Percentiles rank a stretch among this genome's conserved stretches.
phyloP scores from a whole-genome alignment of 92 coral and sea anemone genomes.

The Micromussa lordhowensis region DNA sequence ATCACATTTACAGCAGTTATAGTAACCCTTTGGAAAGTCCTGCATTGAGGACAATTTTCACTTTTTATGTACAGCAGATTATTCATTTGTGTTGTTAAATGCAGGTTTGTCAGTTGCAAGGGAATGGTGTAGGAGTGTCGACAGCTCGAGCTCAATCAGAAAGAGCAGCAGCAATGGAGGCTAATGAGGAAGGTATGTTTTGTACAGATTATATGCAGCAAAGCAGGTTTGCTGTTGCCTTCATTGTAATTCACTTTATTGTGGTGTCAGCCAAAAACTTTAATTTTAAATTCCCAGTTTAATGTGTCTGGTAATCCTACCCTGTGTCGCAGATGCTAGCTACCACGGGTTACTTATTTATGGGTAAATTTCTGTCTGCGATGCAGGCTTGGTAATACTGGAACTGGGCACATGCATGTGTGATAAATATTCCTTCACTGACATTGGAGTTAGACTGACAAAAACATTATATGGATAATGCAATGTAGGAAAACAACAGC shows the following conservation, averaged over 20 bases:
- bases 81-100: not conserved
- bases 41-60: not conserved
- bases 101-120: conserved; percentile 83
- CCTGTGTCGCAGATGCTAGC: no score
- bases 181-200: conserved; percentile 36
- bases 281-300: no score
- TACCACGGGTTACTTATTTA: no score
- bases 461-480: no score
- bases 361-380: no score
- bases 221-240: not conserved
- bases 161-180: conserved; percentile 34
- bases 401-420: no score
- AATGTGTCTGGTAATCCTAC: not conserved
- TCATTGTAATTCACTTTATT: not conserved
- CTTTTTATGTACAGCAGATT: not conserved
- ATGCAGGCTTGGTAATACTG: no score
- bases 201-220: not conserved
- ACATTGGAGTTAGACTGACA: no score
- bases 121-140: conserved; percentile 78
- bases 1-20: no score
- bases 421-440: no score
- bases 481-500: no score
- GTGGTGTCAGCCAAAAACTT: no score
- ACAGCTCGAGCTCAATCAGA: conserved; percentile 76
- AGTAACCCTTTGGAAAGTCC: not conserved